phyloP scores from a whole-genome alignment of 1,140 invertebrate genomes.

The Drosophila ercepeae region DNA sequence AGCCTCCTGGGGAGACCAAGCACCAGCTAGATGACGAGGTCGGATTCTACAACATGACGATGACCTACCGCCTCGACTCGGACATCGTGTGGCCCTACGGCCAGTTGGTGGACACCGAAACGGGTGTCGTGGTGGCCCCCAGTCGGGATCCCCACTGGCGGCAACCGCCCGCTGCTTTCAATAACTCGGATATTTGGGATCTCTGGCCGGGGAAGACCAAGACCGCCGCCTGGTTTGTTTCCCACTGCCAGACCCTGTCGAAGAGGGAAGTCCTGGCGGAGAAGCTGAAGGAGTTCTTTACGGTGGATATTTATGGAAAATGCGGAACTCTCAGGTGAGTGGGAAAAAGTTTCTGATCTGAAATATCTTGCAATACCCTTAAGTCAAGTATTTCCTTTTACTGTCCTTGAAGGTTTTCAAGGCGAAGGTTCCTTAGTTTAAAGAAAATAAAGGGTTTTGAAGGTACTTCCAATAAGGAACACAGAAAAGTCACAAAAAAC shows the following conservation, averaged over 20 bases:
- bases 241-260: constrained; percentile 86
- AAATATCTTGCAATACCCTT: too few relatives aligned
- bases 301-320: constrained; percentile 88
- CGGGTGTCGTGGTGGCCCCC: constrained; percentile 59
- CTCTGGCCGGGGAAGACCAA: constrained; percentile 84
- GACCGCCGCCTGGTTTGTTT: constrained; percentile 86
- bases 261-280: constrained; percentile 85
- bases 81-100: constrained; percentile 87
- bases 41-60: constrained; percentile 86
- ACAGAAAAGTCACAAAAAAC: not conserved
- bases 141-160: constrained; percentile 48
- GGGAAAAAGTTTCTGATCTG: not conserved
- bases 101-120: constrained; percentile 73
- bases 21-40: constrained; percentile 56
- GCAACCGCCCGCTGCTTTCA: constrained; percentile 17
- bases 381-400: too few relatives aligned
- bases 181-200: constrained; percentile 38
- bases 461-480: too few relatives aligned
- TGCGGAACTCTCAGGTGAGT: constrained; percentile 84
- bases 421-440: too few relatives aligned
- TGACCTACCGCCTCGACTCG: constrained; percentile 87
- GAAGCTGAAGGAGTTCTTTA: constrained; percentile 85
- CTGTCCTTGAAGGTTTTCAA: too few relatives aligned
- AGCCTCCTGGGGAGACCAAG: constrained; percentile 78
- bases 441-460: too few relatives aligned